phyloP scores from a whole-genome alignment of 1,140 invertebrate species.

The Drosophila navojoa region DNA sequence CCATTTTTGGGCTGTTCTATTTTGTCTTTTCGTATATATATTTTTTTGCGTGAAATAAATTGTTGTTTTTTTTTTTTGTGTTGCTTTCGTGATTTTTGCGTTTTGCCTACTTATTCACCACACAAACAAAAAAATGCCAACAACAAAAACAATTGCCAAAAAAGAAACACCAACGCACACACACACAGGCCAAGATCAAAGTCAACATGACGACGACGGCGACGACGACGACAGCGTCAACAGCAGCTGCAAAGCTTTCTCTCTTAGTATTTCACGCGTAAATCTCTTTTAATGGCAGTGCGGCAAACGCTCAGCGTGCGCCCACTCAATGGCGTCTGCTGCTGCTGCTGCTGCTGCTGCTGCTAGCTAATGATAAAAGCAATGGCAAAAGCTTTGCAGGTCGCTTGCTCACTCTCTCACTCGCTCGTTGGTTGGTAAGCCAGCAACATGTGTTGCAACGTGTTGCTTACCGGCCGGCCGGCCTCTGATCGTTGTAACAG shows the following conservation, averaged over 20 bases:
- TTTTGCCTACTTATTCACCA: slow-evolving; percentile 57
- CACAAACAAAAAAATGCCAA: slow-evolving; percentile 66
- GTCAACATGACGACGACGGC: slow-evolving; percentile 52
- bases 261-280: slow-evolving; percentile 40
- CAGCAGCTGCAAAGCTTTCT: slow-evolving; percentile 30
- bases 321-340: slow-evolving; percentile 29
- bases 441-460: slow-evolving; percentile 47
- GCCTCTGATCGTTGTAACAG: slow-evolving; percentile 25
- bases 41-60: slow-evolving; percentile 28
- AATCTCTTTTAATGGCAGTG: slow-evolving; percentile 56
- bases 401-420: neutral
- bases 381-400: slow-evolving; percentile 21
- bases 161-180: slow-evolving; percentile 46
- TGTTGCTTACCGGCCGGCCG: slow-evolving; percentile 34
- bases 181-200: slow-evolving; percentile 67
- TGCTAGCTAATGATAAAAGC: slow-evolving; percentile 24
- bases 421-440: slow-evolving; percentile 21
- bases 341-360: slow-evolving; percentile 2
- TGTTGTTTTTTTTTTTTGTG: slow-evolving; percentile 14
- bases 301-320: slow-evolving; percentile 31
- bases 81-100: slow-evolving; percentile 25
- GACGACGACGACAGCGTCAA: slow-evolving; percentile 2
- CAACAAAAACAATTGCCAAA: slow-evolving; percentile 59
- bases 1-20: slow-evolving; percentile 40
- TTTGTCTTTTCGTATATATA: slow-evolving; percentile 11